Base-by-base conservation (phyloP, 1,140 invertebrate genomes). In the Mamestra configurata region DNA sequence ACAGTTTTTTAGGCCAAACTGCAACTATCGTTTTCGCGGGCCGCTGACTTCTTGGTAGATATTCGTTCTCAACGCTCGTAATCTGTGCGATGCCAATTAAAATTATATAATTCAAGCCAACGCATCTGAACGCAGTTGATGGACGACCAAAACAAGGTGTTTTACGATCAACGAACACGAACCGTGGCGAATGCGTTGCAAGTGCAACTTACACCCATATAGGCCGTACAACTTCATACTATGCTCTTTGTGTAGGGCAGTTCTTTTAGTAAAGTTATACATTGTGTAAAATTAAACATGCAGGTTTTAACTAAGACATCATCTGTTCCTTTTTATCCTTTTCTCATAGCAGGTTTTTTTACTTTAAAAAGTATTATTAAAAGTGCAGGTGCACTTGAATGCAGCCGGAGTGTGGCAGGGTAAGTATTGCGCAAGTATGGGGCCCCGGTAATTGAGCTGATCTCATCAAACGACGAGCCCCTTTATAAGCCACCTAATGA, bases 41-140 rank as follows among this genome's bases (percentile, higher is more conserved):
- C 75, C 73, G 75, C 27, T 80, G 59, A 79, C 59, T 55, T 71
- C 76, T 37, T 78, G 77, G 82, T 59, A 81, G 76, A 72, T 35
- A 80, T 79, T 80, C 10, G 61, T 79, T 73, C n/a, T 80, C n/a
- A 53, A 31, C 61, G 68, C 77, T 81, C 46, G 70, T 80, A 83
- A 85, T 81, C 73, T 61, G 77, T 55, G 46, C 77, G 55, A 82
- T 86, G 80, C 82, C 89, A 92, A 92, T 90, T 90, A 92, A 86
- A 87, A 85, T 92, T 91, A 92, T 88, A 91, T 87, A 90, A 90
- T 84, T 86, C 83, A 83, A 72, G 68, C 61, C 72, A 82, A 61
- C 78, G 72, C 77, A 76, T 71, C 75, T 75, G 46, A 81, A 66
- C 37, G 43, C 79, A 57, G 20, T 83, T 85, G 85, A 87, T 84